These are phyloP conservation scores for Anoura caudifer DNA, from an alignment of 2,113 vertebrate species.

Conservation along the genomic window DNA sequence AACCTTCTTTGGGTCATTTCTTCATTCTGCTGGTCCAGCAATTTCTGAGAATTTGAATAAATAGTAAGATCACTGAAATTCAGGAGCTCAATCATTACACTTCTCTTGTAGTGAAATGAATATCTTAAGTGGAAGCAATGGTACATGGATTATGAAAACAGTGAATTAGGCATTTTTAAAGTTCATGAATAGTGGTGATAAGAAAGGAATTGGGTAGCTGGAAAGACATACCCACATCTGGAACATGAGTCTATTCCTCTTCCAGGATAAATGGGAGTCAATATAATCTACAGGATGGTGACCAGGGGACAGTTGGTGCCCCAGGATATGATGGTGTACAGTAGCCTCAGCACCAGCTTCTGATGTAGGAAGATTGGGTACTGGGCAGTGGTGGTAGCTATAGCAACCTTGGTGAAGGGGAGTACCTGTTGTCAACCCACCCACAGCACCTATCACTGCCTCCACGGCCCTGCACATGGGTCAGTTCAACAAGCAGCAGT, in stretches of 20 bases:
- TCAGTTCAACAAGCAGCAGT: not conserved
- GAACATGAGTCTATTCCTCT: not conserved
- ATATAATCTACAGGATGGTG: not conserved
- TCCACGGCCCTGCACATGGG: too few species aligned
- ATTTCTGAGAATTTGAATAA: not conserved
- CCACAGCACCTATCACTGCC: not conserved
- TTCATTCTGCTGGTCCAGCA: not conserved
- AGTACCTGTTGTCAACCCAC: not conserved
- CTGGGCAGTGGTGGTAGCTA: too few species aligned
- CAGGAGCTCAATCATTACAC: not conserved
- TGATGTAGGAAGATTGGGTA: not conserved
- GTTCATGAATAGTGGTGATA: not conserved
- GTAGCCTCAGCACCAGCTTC: not conserved
- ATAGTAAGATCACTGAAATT: not conserved
- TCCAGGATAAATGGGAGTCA: not conserved
- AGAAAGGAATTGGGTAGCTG: not conserved
- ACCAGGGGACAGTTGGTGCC: too few species aligned
- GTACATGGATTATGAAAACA: not conserved
- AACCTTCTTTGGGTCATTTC: not conserved
- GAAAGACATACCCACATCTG: not conserved
- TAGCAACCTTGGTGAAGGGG: not conserved
- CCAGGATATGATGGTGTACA: not conserved
- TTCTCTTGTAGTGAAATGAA: not conserved
- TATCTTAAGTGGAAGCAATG: not conserved
- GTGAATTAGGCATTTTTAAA: not conserved